These are phyloP conservation scores for Prinia subflava DNA, from an alignment of 2,113 vertebrate genomes.

Conservation along the genomic window DNA sequence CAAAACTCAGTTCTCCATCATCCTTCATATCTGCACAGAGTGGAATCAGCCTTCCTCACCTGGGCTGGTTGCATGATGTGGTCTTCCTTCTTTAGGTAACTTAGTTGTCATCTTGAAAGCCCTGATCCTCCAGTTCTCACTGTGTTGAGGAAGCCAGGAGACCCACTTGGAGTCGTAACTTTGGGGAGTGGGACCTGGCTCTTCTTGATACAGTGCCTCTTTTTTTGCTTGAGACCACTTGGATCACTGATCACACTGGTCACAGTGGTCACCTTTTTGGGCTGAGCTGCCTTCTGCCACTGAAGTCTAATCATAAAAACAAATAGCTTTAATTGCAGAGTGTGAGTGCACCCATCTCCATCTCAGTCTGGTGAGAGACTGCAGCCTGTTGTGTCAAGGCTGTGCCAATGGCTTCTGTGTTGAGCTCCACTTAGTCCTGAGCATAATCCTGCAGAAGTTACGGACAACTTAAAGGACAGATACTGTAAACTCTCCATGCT, in stretches of 20 bases:
- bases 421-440: background rate
- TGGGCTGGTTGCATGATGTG: background rate
- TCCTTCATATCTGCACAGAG: background rate
- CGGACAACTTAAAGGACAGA: background rate
- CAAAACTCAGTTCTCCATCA: background rate
- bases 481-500: background rate
- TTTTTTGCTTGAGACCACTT: background rate
- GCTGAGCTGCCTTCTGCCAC: background rate
- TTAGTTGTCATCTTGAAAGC: background rate
- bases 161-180: rapidly evolving
- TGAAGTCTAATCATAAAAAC: background rate
- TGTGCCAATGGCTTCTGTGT: background rate
- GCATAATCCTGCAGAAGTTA: background rate
- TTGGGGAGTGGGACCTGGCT: background rate
- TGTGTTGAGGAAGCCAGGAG: background rate
- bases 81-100: background rate
- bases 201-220: background rate
- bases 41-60: background rate
- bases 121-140: background rate
- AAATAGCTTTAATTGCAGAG: background rate
- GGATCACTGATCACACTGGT: background rate
- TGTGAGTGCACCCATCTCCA: rapidly evolving
- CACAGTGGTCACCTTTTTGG: background rate
- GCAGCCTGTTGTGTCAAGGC: background rate
- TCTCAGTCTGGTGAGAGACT: background rate